phyloP scores from a whole-genome alignment of 2,888 invertebrate genomes.

The Blastobasis adustella region DNA sequence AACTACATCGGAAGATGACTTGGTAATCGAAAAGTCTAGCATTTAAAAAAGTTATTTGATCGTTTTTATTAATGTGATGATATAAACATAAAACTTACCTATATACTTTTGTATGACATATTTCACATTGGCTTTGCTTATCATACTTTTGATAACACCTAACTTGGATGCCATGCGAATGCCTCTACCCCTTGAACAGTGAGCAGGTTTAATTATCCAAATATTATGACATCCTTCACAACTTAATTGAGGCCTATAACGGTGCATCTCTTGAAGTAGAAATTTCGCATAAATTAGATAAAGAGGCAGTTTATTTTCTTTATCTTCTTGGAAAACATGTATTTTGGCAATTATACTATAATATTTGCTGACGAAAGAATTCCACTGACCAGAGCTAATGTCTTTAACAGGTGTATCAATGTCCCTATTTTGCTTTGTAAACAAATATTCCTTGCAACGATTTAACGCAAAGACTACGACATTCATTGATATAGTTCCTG shows the following conservation, averaged over 20 bases:
- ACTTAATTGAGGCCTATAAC: constrained; percentile 76
- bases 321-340: constrained; percentile 60
- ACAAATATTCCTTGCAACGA: constrained; percentile 79
- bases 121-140: constrained; percentile 74
- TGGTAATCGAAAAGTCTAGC: too few relatives aligned
- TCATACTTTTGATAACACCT: constrained; percentile 79
- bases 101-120: constrained; percentile 94
- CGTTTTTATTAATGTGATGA: neutral
- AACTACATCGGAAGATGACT: neutral
- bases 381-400: constrained; percentile 77
- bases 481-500: constrained; percentile 71
- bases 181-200: constrained; percentile 87
- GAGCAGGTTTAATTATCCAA: constrained; percentile 93
- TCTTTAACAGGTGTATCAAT: constrained; percentile 66
- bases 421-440: constrained; percentile 77
- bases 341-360: constrained; percentile 76
- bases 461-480: constrained; percentile 81
- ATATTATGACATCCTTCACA: constrained; percentile 89
- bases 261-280: constrained; percentile 74
- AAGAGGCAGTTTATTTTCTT: constrained; percentile 40
- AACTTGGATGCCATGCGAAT: constrained; percentile 86
- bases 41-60: too few relatives aligned
- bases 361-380: constrained; percentile 78
- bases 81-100: constrained; percentile 65
- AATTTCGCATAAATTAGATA: constrained; percentile 65